Evolutionary conservation across 2,888 invertebrate genomes (phyloP), one percentile per base, ranked within the genome.

Genomic region (Exocentrus adspersus): DNA sequence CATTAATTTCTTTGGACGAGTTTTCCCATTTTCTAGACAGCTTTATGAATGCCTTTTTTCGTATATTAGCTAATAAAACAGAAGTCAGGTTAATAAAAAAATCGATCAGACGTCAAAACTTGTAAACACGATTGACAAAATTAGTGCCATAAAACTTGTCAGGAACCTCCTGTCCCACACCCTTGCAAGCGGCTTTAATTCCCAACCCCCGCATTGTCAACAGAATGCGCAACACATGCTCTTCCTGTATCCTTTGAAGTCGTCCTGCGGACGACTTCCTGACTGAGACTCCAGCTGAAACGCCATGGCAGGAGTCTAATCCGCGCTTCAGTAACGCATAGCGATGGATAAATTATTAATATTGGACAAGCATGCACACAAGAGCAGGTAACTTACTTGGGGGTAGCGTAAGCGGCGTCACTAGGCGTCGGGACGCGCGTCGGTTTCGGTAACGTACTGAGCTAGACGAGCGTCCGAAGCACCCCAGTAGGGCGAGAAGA

Each of bases 321-420:
- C 17, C 53, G 37, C 16, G 4, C 12, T 14, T 37, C 10, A 50
- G 37, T 37, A 51, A 37, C 19, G 19, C n/a, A 37, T 9, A 19
- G 19, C 19, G 37, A 16, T 32, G 30, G 16, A 32, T n/a, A n/a
- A n/a, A n/a, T n/a, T n/a, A n/a, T n/a, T n/a, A n/a, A n/a, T n/a
- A n/a, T n/a, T n/a, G n/a, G n/a, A n/a, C n/a, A n/a, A n/a, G n/a
- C 51, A 51, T 51, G 37, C 51, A 51, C 20, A 51, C 19, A 32
- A 37, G 51, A 37, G 53, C 53, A 53, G 19, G 28, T 12, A 42
- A 53, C 53, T 53, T 53, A 53, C 53, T 42, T 53, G 53, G 41
- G n/a, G 21, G 17, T 51, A 21, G 41, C 53, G 53, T 53, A 53
- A 53, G 37, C 41, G 41, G 37, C 14, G 42, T 21, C 53, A 53